Evolutionary conservation across 2,113 vertebrate species (phyloP), one percentile per base, ranked within the genome.

Genomic region (Onychostruthus taczanowskii): DNA sequence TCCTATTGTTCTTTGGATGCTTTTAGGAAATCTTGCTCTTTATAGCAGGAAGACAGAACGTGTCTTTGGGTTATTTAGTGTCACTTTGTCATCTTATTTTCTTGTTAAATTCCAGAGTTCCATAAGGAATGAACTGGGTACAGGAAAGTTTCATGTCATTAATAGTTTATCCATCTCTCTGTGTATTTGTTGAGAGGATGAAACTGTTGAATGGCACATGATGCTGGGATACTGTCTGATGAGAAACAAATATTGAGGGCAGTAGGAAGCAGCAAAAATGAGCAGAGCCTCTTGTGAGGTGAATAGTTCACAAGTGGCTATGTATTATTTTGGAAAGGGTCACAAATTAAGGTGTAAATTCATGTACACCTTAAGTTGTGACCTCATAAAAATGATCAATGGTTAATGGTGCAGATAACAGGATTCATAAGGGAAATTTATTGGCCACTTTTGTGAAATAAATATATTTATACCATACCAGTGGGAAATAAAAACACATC

Each of bases 351-450:
- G 94, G 94, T 96, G 97, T 94, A 95, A 97, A 97, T 97, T 95
- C 97, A 95, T 95, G 95, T 96, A 97, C 89, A 94, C 94, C 94
- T 97, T 97, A 97, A 97, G 96, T 90, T 92, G 95, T 96, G 97
- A 97, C 97, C 82, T 94, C 97, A 98, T 98, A 98, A 98, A 98
- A 98, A 97, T 98, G 98, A 98, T 97, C 97, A 97, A 98, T 98
- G 97, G 95, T 95, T 97, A 98, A 97, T 98, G 93, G 97, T 96
- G 95, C 97, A 98, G 98, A 98, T 98, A 98, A 98, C 97, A 56
- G 97, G 98, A 98, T 98, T 98, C 98, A 98, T 98, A 98, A 98
- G 98, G 96, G 97, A 98, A 98, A 98, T 98, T 98, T 98, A 98
- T 98, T 97, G 97, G 98, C 96, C 98, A 98, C 98, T 98, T 98